Conservation (phyloP, 2,888 invertebrate genomes). For the Callimorpha dominula region DNA sequence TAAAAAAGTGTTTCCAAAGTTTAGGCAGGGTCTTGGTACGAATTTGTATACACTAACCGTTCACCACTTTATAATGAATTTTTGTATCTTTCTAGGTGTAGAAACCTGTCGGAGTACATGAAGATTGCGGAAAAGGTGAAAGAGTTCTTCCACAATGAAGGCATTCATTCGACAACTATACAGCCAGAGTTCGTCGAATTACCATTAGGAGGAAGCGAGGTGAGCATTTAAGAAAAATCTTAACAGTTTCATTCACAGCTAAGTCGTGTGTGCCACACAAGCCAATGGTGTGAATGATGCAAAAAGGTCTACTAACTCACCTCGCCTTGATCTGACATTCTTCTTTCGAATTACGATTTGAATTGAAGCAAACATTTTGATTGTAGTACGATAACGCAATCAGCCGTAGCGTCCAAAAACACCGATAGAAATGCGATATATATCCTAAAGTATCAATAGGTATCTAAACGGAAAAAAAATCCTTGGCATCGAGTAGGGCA, state of each 20-base stretch:
- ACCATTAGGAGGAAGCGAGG: slow-evolving; percentile 84
- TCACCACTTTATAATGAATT: not conserved
- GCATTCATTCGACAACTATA: slow-evolving; percentile 99
- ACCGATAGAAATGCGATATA: not conserved
- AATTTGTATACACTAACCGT: too few species aligned
- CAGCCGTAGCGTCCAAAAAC: not conserved
- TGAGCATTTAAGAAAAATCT: slow-evolving; percentile 38
- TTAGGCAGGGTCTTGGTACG: not conserved
- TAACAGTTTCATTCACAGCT: not conserved
- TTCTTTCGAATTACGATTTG: too few species aligned
- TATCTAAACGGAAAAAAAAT: not conserved
- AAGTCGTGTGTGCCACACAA: too few species aligned
- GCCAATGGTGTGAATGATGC: too few species aligned
- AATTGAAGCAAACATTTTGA: too few species aligned
- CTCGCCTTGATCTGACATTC: too few species aligned
- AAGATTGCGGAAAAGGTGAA: slow-evolving; percentile 98
- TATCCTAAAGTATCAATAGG: not conserved
- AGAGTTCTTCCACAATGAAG: slow-evolving; percentile 99
- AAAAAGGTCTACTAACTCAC: not conserved
- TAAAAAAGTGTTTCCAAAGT: not conserved
- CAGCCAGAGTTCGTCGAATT: slow-evolving; percentile 98
- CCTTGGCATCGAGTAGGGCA: not conserved
- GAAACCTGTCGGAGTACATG: slow-evolving; percentile 98
- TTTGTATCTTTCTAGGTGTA: slow-evolving; percentile 88
- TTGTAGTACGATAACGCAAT: too few species aligned